phyloP scores from a whole-genome alignment of 92 coral and sea anemone genomes.

The Epizoanthus stellaris region DNA sequence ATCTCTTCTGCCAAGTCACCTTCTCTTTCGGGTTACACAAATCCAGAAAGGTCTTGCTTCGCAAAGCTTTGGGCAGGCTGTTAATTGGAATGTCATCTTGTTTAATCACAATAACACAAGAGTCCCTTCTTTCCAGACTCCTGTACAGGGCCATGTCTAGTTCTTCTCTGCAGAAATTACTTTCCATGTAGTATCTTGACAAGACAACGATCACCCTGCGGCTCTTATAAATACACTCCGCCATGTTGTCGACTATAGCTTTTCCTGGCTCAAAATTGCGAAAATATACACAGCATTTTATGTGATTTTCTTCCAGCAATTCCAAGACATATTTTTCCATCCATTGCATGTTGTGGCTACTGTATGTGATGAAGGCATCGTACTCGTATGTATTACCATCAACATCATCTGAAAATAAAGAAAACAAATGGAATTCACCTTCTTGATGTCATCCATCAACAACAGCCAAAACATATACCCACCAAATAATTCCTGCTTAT shows the following conservation, averaged over 20 bases:
- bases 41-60: constrained; percentile 76
- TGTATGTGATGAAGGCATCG: constrained; percentile 88
- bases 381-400: constrained; percentile 54
- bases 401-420: constrained; percentile 57
- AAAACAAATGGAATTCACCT: neutral
- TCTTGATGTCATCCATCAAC: neutral
- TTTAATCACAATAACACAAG: constrained; percentile 55
- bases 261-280: constrained; percentile 78
- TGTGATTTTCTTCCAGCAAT: constrained; percentile 46
- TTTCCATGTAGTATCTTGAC: constrained; percentile 76
- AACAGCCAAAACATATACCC: no score
- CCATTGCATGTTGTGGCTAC: constrained; percentile 86
- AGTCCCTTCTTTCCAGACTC: constrained; percentile 33
- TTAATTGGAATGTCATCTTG: constrained; percentile 64
- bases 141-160: constrained; percentile 74
- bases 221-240: constrained; percentile 79
- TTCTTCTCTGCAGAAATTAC: constrained; percentile 79
- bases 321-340: constrained; percentile 54
- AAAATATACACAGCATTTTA: constrained; percentile 61
- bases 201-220: constrained; percentile 78
- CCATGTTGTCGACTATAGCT: constrained; percentile 76
- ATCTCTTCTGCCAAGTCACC: constrained; percentile 17
- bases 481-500: no score
- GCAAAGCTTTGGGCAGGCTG: constrained; percentile 62
- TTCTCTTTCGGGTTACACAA: constrained; percentile 28